Conservation (phyloP, 2,888 invertebrate genomes). For the Eutolmus rufibarbis region DNA sequence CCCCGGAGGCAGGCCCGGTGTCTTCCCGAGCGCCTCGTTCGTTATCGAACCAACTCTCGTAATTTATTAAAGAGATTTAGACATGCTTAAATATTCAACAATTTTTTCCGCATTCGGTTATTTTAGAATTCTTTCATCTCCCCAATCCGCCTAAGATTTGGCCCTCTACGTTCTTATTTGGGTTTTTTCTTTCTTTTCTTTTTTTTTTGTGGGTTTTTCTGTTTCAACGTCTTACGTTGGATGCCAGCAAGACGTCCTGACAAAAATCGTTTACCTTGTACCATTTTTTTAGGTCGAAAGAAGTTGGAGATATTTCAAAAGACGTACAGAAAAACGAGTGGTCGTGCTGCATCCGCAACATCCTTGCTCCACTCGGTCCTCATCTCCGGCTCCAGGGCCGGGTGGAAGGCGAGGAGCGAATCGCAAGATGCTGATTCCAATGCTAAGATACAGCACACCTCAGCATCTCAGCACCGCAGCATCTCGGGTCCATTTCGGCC, state of each 20-base stretch:
- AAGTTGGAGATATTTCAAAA: neutral
- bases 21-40: neutral
- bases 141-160: neutral
- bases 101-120: slow-evolving; percentile 38
- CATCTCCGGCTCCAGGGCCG: neutral
- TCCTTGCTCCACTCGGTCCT: neutral
- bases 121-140: slow-evolving; percentile 29
- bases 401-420: neutral
- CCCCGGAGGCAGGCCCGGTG: neutral
- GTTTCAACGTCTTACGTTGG: neutral
- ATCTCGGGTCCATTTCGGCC: slow-evolving; percentile 5
- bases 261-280: neutral
- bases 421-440: neutral
- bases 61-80: slow-evolving; percentile 32
- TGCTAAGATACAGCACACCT: neutral
- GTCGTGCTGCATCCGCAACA: neutral
- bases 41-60: slow-evolving; percentile 15
- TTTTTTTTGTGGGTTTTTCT: neutral
- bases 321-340: neutral
- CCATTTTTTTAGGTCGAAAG: neutral
- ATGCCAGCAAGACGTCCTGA: neutral
- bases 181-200: neutral
- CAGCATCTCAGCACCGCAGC: slow-evolving; percentile 6
- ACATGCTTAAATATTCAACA: slow-evolving; percentile 32
- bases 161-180: neutral